Evolutionary conservation across 1,140 invertebrate genomes (phyloP).

Genomic region (Mylabris phalerata): DNA sequence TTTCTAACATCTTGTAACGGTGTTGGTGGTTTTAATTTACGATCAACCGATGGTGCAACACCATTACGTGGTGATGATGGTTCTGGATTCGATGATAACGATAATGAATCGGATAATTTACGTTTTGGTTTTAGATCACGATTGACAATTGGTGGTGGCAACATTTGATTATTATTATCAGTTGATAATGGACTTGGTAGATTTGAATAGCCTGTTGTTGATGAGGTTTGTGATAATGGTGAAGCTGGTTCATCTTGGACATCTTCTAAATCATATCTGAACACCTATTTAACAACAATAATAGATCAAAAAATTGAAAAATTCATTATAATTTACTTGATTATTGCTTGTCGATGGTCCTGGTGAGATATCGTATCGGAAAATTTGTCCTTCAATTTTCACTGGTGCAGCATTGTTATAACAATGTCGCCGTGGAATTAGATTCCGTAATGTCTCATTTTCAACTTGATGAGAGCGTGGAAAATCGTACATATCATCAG

Average conservation of each 20-base stretch:
- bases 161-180: slow-evolving; percentile 38
- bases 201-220: slow-evolving; percentile 51
- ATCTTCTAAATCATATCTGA: slow-evolving; percentile 54
- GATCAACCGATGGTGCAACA: slow-evolving; percentile 39
- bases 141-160: slow-evolving; percentile 65
- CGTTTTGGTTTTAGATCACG: slow-evolving; percentile 69
- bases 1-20: slow-evolving; percentile 27
- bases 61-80: slow-evolving; percentile 43
- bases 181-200: slow-evolving; percentile 49
- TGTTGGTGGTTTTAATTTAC: slow-evolving; percentile 39
- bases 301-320: not conserved
- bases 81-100: slow-evolving; percentile 43
- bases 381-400: slow-evolving; percentile 50
- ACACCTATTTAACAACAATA: slow-evolving; percentile 35
- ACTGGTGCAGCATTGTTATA: slow-evolving; percentile 66
- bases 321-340: slow-evolving; percentile 2
- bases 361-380: slow-evolving; percentile 48
- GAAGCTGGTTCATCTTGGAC: slow-evolving; percentile 45
- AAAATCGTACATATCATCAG: slow-evolving; percentile 67
- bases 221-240: slow-evolving; percentile 48
- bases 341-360: slow-evolving; percentile 31
- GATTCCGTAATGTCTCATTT: slow-evolving; percentile 29
- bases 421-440: slow-evolving; percentile 47
- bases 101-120: slow-evolving; percentile 52
- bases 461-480: slow-evolving; percentile 52